A percentile compares a stretch with the other conserved stretches of the same genome.
Evolutionary conservation across 1,140 invertebrate species (phyloP).

Genomic region (Sweltsa coloradensis): DNA sequence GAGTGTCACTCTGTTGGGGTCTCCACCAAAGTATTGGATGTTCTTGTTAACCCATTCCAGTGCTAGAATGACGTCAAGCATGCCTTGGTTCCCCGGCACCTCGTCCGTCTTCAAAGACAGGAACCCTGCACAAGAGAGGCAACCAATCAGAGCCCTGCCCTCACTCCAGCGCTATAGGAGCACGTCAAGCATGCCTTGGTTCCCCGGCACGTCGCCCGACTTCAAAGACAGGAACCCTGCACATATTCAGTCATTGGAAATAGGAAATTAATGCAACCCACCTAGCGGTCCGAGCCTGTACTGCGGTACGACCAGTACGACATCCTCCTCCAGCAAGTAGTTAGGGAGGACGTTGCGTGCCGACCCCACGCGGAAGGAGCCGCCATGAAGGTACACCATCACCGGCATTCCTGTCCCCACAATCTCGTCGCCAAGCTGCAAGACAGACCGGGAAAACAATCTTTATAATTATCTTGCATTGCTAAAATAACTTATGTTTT

Average conservation of each 20-base stretch:
- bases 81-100: constrained; percentile 38
- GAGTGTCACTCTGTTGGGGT: constrained; percentile 27
- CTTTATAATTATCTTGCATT: no score
- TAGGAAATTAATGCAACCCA: no score
- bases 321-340: constrained; percentile 23
- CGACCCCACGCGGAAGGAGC: constrained; percentile 16
- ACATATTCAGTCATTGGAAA: no score
- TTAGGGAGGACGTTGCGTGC: constrained; percentile 18
- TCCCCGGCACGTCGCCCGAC: no score
- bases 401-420: constrained; percentile 4
- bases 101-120: constrained; percentile 24
- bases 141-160: no score
- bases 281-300: constrained; percentile 29
- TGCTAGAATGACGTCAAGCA: constrained; percentile 37
- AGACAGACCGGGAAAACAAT: no score
- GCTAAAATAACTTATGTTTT: no score
- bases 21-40: constrained; percentile 28
- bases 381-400: constrained; percentile 15
- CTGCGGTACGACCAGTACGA: constrained; percentile 26
- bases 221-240: no score
- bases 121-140: constrained; percentile 23
- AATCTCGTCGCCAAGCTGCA: no score
- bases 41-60: constrained; percentile 36
- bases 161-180: no score
- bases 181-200: no score